These are phyloP conservation scores for Canis aureus DNA, from an alignment of 2,113 vertebrate genomes.

Conservation along the genomic window DNA sequence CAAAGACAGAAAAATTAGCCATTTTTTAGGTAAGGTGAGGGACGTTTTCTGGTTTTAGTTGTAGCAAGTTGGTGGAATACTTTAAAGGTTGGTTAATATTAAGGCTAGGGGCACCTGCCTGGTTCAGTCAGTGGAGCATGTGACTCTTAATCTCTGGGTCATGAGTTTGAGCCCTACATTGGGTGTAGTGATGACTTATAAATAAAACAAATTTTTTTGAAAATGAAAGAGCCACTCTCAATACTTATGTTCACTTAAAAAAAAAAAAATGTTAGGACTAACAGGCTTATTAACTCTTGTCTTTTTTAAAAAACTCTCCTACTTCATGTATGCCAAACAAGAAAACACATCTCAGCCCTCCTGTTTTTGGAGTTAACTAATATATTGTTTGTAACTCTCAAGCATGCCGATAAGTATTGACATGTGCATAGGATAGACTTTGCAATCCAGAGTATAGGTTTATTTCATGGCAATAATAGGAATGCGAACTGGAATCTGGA, in stretches of 20 bases:
- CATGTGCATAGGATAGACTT: conserved; percentile 3
- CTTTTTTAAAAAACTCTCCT: conserved; percentile 48
- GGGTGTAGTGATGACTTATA: background rate
- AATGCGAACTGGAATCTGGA: conserved; percentile 57
- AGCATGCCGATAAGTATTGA: conserved; percentile 27
- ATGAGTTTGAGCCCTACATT: background rate
- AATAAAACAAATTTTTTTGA: background rate
- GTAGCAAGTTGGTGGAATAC: conserved; percentile 21
- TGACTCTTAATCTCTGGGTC: background rate
- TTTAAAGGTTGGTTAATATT: conserved; percentile 43
- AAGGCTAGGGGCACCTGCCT: background rate
- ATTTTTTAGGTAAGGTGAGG: background rate
- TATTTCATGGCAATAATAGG: conserved; percentile 60
- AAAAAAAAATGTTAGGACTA: conserved; percentile 24
- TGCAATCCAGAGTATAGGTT: conserved; percentile 16
- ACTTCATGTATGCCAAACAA: conserved; percentile 51
- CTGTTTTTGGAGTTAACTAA: conserved; percentile 60
- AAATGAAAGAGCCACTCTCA: background rate
- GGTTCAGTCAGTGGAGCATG: background rate
- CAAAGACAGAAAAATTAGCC: conserved; percentile 27
- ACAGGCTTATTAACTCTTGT: conserved; percentile 37
- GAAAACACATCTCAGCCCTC: conserved; percentile 61
- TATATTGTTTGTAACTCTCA: conserved; percentile 62
- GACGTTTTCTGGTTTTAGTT: conserved; percentile 50
- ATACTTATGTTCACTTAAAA: background rate